Base-by-base conservation (phyloP, 2,797 vertebrate species). In the Pseudomugil tenellus region DNA sequence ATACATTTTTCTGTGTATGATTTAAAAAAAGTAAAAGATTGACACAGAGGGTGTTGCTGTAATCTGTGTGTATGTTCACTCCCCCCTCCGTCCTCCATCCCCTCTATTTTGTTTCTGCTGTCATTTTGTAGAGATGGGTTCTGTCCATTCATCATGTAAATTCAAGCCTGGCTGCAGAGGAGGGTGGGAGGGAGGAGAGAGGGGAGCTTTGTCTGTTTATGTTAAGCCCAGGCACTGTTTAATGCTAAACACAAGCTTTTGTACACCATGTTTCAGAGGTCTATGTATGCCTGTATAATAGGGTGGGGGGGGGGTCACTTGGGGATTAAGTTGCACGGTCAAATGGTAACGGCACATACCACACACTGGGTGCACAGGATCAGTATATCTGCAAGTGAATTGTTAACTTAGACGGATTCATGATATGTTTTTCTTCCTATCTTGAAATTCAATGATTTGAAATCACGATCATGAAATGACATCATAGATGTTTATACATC, bases 211-310 rank as follows among this genome's bases (percentile, higher is more conserved):
- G 57, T 74, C 81, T 91, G 87, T 92, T 86, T 86, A 79, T 76
- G 85, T 87, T 88, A 66, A 87, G 89, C 78, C 81, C 76, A 86
- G 74, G 74, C 86, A 83, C 90, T 92, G 91, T 91, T 91, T 85
- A 88, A 89, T 87, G 89, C 82, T 92, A 88, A 91, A 91, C 90
- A 88, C 87, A 85, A 83, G 86, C 83, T 91, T 91, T 89, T 93
- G 90, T 91, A 91, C 85, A 87, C 92, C 84, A 67, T 85, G 82
- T 93, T 85, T 88, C 78, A 66, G 81, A 86, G 68, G 75, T 85
- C 52, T 77, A 72, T 87, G 77, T 85, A 29, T 75, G 73, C 84
- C 58, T 88, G 66, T 79, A 62, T 76, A 53, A 34, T 46, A 68
- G 65, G 52, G 51, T 19, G 48, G 21, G 61, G 11, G 14, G 67